These are phyloP conservation scores for Artemia sinica DNA, from an alignment of 2,888 invertebrate genomes.

Conservation along the genomic window DNA sequence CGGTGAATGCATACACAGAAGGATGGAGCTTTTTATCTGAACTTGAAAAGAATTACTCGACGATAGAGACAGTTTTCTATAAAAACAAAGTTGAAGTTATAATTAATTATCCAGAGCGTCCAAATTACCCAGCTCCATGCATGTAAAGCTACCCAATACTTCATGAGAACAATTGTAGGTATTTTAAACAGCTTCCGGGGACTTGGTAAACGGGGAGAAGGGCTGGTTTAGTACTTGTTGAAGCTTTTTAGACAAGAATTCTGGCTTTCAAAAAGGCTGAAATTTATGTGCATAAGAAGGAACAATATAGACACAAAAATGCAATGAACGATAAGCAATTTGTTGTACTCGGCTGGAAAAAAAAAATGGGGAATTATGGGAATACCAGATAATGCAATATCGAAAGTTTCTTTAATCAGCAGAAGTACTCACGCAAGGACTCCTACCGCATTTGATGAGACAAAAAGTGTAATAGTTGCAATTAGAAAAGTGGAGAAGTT, in stretches of 20 bases:
- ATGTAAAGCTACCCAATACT: not conserved
- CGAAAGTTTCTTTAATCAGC: too few species aligned
- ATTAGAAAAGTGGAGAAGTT: not conserved
- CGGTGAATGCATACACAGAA: not conserved
- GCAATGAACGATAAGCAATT: not conserved
- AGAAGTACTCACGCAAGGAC: too few species aligned
- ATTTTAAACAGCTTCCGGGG: not conserved
- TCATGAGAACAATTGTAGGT: not conserved
- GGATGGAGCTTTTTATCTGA: not conserved
- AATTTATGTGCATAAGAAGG: not conserved
- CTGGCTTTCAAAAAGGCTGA: slow-evolving; percentile 1
- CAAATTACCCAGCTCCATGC: not conserved
- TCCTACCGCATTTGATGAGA: too few species aligned
- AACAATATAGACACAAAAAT: not conserved
- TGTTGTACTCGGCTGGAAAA: too few species aligned
- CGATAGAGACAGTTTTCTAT: not conserved
- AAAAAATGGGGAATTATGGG: too few species aligned
- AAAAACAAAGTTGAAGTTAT: not conserved
- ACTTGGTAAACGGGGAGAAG: not conserved
- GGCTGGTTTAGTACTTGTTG: not conserved
- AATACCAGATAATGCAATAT: too few species aligned
- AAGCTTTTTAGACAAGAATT: not conserved
- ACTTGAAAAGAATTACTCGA: not conserved
- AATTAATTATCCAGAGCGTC: not conserved
- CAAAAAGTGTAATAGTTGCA: not conserved